phyloP scores from a whole-genome alignment of 2,113 vertebrate species.

The Columba janthina region DNA sequence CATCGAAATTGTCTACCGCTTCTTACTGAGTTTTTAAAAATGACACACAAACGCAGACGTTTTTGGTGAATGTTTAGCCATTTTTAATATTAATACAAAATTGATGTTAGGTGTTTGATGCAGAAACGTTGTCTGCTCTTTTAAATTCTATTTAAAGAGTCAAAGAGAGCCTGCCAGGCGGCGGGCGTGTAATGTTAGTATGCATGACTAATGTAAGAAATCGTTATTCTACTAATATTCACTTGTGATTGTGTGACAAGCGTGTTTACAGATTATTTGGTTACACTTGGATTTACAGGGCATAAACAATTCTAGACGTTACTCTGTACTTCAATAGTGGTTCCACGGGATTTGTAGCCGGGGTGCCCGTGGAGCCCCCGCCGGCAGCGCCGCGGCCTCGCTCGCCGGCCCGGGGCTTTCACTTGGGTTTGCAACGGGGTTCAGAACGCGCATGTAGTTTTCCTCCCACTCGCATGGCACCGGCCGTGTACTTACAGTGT shows the following conservation, averaged over 20 bases:
- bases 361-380: constrained; percentile 79
- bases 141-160: constrained; percentile 82
- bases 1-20: constrained; percentile 84
- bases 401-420: constrained; percentile 68
- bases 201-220: constrained; percentile 97
- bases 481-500: constrained; percentile 77
- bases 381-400: constrained; percentile 72
- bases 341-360: constrained; percentile 69
- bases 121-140: constrained; percentile 82
- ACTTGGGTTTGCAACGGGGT: constrained; percentile 68
- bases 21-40: constrained; percentile 88
- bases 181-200: constrained; percentile 91
- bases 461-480: constrained; percentile 74
- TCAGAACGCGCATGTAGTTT: constrained; percentile 67
- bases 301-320: constrained; percentile 82
- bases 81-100: constrained; percentile 91
- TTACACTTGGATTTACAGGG: constrained; percentile 85
- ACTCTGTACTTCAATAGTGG: constrained; percentile 76
- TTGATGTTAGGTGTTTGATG: constrained; percentile 94
- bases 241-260: constrained; percentile 94
- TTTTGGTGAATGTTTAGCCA: constrained; percentile 95
- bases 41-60: constrained; percentile 91
- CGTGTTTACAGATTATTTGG: constrained; percentile 95
- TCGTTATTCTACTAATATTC: constrained; percentile 94
- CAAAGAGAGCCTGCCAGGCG: constrained; percentile 77